Evolutionary conservation across 2,888 invertebrate genomes (phyloP).

Genomic region (Arenicola marina): DNA sequence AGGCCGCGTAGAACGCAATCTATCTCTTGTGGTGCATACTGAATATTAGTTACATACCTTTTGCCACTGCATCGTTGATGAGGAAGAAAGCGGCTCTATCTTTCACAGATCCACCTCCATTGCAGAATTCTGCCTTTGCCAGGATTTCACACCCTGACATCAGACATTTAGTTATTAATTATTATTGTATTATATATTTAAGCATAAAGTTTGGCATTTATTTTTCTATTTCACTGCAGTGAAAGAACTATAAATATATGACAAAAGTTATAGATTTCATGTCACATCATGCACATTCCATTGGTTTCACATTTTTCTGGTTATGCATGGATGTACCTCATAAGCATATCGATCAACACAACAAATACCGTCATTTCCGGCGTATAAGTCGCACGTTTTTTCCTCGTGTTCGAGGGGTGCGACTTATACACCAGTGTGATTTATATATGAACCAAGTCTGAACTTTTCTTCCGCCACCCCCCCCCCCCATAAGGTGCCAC

Average conservation of each 20-base stretch:
- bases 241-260: no score
- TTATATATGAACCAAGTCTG: no score
- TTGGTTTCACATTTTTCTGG: background rate
- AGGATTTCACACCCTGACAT: slow-evolving; percentile 57
- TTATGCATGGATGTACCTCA: background rate
- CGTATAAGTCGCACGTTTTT: no score
- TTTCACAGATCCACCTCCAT: slow-evolving; percentile 61
- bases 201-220: no score
- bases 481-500: no score
- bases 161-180: background rate
- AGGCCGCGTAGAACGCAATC: no score
- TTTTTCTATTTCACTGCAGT: no score
- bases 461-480: no score
- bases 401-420: no score
- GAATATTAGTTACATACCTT: slow-evolving; percentile 39
- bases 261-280: no score
- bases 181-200: slow-evolving; percentile 3
- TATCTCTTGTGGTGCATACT: no score
- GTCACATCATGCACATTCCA: background rate
- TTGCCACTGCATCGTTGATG: slow-evolving; percentile 54
- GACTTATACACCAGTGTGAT: no score
- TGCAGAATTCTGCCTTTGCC: slow-evolving; percentile 60
- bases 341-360: background rate
- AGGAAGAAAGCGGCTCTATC: slow-evolving; percentile 59
- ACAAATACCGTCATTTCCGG: background rate